Evolutionary conservation across 2,797 vertebrate genomes (phyloP).

Genomic region (Chaetodon trifasciatus): DNA sequence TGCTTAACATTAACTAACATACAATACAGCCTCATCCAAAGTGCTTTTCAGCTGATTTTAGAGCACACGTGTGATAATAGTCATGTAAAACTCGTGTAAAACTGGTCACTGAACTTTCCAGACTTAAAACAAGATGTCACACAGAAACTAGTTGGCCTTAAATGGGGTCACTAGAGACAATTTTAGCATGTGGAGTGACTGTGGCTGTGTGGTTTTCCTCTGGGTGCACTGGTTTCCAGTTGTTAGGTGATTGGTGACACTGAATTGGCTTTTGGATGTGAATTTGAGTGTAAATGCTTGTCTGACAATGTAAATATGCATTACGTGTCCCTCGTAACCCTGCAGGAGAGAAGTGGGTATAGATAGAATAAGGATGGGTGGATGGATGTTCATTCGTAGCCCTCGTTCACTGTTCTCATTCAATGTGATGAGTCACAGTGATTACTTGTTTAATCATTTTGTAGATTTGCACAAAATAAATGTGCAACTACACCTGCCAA

Average conservation of each 20-base stretch:
- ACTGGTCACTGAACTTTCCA: neutral
- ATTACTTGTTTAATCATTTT: neutral
- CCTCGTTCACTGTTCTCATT: neutral
- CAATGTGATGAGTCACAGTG: too few species aligned
- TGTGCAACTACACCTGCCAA: neutral
- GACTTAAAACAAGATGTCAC: too few species aligned
- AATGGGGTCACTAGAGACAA: neutral
- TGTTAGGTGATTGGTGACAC: neutral
- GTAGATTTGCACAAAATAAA: neutral
- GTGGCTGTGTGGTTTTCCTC: too few species aligned
- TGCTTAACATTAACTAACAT: neutral
- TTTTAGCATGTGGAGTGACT: neutral
- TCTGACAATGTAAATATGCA: neutral
- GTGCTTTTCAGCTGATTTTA: neutral
- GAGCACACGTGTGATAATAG: too few species aligned
- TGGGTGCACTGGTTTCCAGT: neutral
- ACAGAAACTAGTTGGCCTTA: neutral
- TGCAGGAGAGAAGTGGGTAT: neutral
- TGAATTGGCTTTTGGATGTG: neutral
- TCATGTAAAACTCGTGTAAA: too few species aligned
- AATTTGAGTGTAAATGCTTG: neutral
- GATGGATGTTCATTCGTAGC: conserved; percentile 3
- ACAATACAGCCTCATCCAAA: neutral
- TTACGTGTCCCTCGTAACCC: neutral
- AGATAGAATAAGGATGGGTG: neutral